Percentiles rank a stretch among this genome's conserved stretches.
These are phyloP conservation scores for Eilema sororculum DNA, from an alignment of 2,888 invertebrate genomes.

Conservation along the genomic window DNA sequence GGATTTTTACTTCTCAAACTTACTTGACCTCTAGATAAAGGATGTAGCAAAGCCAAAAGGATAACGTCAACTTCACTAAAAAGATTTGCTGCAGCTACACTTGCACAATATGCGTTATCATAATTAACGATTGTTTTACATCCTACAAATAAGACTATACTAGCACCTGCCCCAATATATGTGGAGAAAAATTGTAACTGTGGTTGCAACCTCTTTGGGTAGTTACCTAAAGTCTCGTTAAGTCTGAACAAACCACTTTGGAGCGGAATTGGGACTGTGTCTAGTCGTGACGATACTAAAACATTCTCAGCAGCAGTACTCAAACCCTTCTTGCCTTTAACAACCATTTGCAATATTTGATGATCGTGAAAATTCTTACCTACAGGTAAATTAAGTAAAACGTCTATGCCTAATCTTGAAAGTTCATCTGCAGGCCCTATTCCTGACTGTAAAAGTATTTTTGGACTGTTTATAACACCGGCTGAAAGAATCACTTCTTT, in stretches of 20 bases:
- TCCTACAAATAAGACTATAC: slow-evolving; percentile 56
- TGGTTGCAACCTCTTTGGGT: slow-evolving; percentile 53
- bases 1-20: slow-evolving; percentile 67
- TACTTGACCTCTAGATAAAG: slow-evolving; percentile 71
- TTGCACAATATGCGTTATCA: slow-evolving; percentile 57
- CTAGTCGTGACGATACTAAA: slow-evolving; percentile 51
- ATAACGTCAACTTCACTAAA: slow-evolving; percentile 63
- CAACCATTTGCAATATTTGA: slow-evolving; percentile 57
- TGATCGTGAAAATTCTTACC: slow-evolving; percentile 78
- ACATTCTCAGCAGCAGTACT: slow-evolving; percentile 67
- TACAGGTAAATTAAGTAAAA: slow-evolving; percentile 72
- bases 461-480: slow-evolving; percentile 73
- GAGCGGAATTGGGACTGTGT: slow-evolving; percentile 64
- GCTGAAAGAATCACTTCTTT: slow-evolving; percentile 76
- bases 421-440: slow-evolving; percentile 71
- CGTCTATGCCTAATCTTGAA: slow-evolving; percentile 58
- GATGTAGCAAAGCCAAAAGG: slow-evolving; percentile 66
- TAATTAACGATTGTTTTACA: slow-evolving; percentile 59
- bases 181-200: slow-evolving; percentile 73
- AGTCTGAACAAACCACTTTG: slow-evolving; percentile 68
- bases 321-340: slow-evolving; percentile 66
- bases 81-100: slow-evolving; percentile 63
- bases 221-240: slow-evolving; percentile 42
- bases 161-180: slow-evolving; percentile 67
- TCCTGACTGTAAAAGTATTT: slow-evolving; percentile 76